Conservation (phyloP, 2,797 vertebrate species). For the Gymnoscopelus braueri region DNA sequence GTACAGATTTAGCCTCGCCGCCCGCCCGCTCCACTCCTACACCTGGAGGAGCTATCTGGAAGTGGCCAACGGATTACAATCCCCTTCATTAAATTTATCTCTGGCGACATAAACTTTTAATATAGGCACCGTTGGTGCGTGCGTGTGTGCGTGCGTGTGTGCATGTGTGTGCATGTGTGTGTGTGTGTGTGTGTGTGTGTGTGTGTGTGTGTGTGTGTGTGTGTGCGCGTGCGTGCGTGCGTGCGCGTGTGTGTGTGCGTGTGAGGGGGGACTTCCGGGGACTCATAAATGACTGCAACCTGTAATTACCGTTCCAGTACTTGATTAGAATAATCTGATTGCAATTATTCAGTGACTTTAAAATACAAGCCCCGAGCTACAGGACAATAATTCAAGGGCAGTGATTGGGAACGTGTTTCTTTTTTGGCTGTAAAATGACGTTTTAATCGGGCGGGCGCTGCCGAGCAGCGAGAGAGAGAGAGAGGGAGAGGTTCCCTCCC, state of each 20-base stretch:
- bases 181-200: too few species aligned
- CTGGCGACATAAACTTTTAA: slow-evolving; percentile 97
- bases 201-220: slow-evolving; percentile 67
- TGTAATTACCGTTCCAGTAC: slow-evolving; percentile 99
- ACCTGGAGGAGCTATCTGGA: slow-evolving; percentile 74
- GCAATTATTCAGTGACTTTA: slow-evolving; percentile 99
- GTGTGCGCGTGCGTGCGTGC: too few species aligned
- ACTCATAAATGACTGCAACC: slow-evolving; percentile 97
- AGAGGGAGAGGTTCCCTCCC: slow-evolving; percentile 72
- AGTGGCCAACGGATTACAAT: slow-evolving; percentile 88
- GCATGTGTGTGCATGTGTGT: too few species aligned
- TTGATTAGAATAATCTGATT: slow-evolving; percentile 99
- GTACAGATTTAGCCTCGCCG: slow-evolving; percentile 27
- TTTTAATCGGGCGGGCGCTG: slow-evolving; percentile 89
- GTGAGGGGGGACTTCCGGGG: slow-evolving; percentile 87
- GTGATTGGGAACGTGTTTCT: slow-evolving; percentile 96
- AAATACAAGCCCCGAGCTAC: slow-evolving; percentile 98
- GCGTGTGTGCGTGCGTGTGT: slow-evolving; percentile 16
- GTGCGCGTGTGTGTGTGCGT: too few species aligned
- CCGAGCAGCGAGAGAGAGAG: slow-evolving; percentile 61
- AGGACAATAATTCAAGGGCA: slow-evolving; percentile 99
- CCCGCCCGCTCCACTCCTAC: slow-evolving; percentile 4
- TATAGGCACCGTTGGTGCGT: slow-evolving; percentile 90
- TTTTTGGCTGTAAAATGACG: slow-evolving; percentile 94
- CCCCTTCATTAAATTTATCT: slow-evolving; percentile 99